These are phyloP conservation scores for Athetis lepigone DNA, from an alignment of 2,888 invertebrate species.

Conservation along the genomic window DNA sequence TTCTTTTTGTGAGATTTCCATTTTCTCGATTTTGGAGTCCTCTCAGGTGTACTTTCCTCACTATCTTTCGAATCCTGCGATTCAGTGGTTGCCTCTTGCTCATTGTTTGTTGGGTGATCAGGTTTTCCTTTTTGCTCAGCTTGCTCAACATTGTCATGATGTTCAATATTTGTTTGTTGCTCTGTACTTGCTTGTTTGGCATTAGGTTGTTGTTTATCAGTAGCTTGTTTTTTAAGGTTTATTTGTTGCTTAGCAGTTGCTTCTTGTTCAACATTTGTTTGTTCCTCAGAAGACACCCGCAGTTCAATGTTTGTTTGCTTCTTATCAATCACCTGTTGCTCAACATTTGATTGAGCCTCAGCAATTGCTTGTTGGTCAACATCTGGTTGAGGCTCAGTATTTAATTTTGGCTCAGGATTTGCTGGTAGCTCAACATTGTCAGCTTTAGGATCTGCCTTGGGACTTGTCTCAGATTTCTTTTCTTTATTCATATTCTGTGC, in stretches of 20 bases:
- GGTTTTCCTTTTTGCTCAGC: constrained; percentile 5
- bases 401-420: not conserved
- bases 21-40: constrained; percentile 44
- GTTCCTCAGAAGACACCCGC: too few species aligned
- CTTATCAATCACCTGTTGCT: too few species aligned
- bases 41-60: constrained; percentile 3
- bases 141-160: not conserved
- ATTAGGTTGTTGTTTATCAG: not conserved
- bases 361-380: constrained; percentile 2
- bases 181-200: not conserved
- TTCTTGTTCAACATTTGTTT: not conserved
- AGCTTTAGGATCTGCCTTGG: constrained; percentile 1
- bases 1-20: constrained; percentile 52
- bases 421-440: not conserved
- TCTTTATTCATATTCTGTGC: constrained; percentile 90
- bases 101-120: not conserved
- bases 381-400: not conserved
- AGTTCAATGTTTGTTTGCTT: too few species aligned
- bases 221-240: constrained; percentile 1
- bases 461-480: constrained; percentile 45
- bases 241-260: not conserved
- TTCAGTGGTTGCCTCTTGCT: constrained; percentile 54
- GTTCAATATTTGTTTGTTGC: constrained; percentile 42
- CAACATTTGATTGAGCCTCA: not conserved
- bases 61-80: constrained; percentile 9